These are phyloP conservation scores for Ianthella basta DNA, from an alignment of 37 sponge, comb jelly and placozoan species.

Conservation along the genomic window DNA sequence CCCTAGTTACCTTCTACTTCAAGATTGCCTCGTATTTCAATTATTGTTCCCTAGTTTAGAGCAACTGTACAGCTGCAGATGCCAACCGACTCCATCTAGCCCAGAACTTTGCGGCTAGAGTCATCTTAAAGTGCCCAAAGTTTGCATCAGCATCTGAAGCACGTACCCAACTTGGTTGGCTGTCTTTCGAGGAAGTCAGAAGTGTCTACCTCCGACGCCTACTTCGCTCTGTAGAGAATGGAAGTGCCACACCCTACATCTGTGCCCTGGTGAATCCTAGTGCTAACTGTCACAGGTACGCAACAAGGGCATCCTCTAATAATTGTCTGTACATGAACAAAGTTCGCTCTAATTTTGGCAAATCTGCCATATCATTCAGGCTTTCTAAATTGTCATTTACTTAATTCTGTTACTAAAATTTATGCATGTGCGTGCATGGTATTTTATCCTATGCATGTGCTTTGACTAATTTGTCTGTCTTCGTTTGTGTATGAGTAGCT, in stretches of 20 bases:
- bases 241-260: slow-evolving; percentile 11
- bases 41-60: slow-evolving; percentile 16
- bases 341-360: slow-evolving; percentile 1
- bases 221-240: background rate
- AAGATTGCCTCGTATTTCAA: slow-evolving; percentile 29
- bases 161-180: slow-evolving; percentile 11
- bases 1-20: background rate
- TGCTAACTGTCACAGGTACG: background rate
- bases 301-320: background rate
- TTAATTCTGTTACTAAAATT: no score
- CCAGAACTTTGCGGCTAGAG: slow-evolving; percentile 25
- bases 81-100: slow-evolving; percentile 18
- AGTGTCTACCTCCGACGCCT: background rate
- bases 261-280: slow-evolving; percentile 11
- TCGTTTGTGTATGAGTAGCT: no score
- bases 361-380: slow-evolving; percentile 21
- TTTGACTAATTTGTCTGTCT: no score
- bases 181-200: background rate
- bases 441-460: no score
- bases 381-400: background rate
- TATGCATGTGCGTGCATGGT: no score
- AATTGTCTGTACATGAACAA: background rate
- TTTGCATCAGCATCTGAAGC: slow-evolving; percentile 22
- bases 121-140: background rate
- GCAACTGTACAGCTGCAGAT: background rate